Evolutionary conservation across 1,140 invertebrate genomes (phyloP).

Genomic region (Drosophila neocordata): DNA sequence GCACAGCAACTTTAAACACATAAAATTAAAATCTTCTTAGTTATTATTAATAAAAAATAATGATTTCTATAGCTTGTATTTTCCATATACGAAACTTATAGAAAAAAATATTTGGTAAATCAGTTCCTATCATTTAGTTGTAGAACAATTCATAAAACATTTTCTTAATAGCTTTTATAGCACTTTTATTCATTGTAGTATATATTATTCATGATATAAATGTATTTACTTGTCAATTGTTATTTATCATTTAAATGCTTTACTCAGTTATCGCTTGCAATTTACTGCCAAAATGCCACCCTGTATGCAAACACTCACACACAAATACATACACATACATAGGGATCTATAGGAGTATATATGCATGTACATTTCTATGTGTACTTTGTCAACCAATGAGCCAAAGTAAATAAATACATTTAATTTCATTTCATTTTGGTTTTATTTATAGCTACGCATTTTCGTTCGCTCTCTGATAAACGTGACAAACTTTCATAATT

Average conservation of each 20-base stretch:
- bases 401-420: conserved; percentile 27
- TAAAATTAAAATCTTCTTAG: too few species aligned
- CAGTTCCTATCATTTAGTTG: too few species aligned
- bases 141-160: not conserved
- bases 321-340: not conserved
- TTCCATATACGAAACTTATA: too few species aligned
- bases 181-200: not conserved
- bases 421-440: conserved; percentile 19
- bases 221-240: not conserved
- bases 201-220: not conserved
- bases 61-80: too few species aligned
- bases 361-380: not conserved
- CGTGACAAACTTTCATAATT: conserved; percentile 78
- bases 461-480: conserved; percentile 52
- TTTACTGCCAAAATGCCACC: not conserved
- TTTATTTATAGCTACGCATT: conserved; percentile 41
- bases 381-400: conserved; percentile 3
- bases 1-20: too few species aligned
- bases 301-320: too few species aligned
- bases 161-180: not conserved
- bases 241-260: not conserved
- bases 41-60: too few species aligned
- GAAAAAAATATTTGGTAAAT: too few species aligned
- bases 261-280: not conserved
- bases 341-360: not conserved